Conservation (phyloP, 2,797 vertebrate genomes). For the Microctenopoma stevenorrisi region DNA sequence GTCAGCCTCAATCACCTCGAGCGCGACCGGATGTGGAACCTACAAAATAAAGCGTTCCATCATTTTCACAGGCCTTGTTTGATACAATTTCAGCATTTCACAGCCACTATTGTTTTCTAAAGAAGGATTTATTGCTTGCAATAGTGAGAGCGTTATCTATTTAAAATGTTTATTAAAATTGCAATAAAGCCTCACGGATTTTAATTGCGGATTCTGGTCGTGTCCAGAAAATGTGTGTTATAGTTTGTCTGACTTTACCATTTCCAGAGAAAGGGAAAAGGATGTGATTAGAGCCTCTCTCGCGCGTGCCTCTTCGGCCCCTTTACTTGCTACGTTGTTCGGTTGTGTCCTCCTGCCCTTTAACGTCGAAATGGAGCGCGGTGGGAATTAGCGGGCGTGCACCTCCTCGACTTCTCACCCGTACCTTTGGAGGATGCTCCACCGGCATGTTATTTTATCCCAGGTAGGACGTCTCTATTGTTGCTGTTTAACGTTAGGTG, state of each 20-base stretch:
- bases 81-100: accelerated
- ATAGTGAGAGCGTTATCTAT: accelerated
- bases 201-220: accelerated
- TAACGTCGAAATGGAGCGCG: slow-evolving; percentile 50
- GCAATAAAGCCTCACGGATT: accelerated
- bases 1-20: accelerated
- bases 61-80: accelerated
- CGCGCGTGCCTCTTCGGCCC: slow-evolving; percentile 38
- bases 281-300: slow-evolving; percentile 59
- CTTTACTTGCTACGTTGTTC: slow-evolving; percentile 23
- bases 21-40: accelerated
- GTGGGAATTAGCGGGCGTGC: slow-evolving; percentile 39
- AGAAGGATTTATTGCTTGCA: accelerated
- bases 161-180: accelerated
- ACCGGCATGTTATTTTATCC: slow-evolving; percentile 68
- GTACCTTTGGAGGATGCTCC: slow-evolving; percentile 64
- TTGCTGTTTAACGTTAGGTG: slow-evolving; percentile 52
- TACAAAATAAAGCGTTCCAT: slow-evolving; percentile 39
- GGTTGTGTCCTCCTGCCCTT: slow-evolving; percentile 26
- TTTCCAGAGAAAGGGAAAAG: slow-evolving; percentile 58
- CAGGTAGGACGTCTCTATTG: slow-evolving; percentile 75
- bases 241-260: slow-evolving; percentile 3
- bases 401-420: neutral
- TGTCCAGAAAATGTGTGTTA: neutral
- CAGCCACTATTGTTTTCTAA: accelerated